phyloP scores from a whole-genome alignment of 2,888 invertebrate species.

The Reticulitermes lucifugus region DNA sequence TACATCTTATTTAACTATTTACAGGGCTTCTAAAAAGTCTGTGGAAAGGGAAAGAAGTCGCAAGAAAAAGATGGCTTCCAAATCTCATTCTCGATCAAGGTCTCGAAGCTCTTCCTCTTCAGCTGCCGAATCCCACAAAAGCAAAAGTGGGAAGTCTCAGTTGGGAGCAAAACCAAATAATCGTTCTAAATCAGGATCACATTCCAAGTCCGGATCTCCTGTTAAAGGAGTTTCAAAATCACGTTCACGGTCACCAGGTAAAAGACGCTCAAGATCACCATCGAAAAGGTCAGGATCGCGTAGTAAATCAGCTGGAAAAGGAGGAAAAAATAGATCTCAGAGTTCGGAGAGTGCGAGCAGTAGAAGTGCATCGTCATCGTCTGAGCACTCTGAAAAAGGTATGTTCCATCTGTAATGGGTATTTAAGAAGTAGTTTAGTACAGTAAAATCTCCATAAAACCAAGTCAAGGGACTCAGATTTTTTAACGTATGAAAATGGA shows the following conservation, averaged over 20 bases:
- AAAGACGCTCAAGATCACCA: constrained; percentile 58
- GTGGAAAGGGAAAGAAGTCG: constrained; percentile 25
- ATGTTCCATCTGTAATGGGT: not conserved
- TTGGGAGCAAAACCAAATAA: constrained; percentile 48
- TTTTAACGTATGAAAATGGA: no score
- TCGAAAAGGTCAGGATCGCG: constrained; percentile 55
- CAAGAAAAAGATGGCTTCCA: constrained; percentile 22
- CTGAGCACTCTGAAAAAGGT: constrained; percentile 48
- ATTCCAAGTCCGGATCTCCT: constrained; percentile 58
- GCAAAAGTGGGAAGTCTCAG: constrained; percentile 29
- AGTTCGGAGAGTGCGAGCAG: constrained; percentile 45
- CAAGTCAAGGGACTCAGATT: no score
- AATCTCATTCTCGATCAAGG: constrained; percentile 58
- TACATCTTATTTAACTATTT: not conserved
- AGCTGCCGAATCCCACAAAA: constrained; percentile 37
- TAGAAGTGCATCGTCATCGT: constrained; percentile 48
- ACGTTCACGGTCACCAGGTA: constrained; percentile 44
- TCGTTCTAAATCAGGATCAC: constrained; percentile 58
- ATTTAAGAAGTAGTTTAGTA: no score
- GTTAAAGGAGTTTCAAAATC: constrained; percentile 56
- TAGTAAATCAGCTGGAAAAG: constrained; percentile 59
- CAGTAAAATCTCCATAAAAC: no score
- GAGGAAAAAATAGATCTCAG: constrained; percentile 44
- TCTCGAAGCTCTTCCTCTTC: constrained; percentile 55
- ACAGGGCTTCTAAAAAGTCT: constrained; percentile 10